Conservation (phyloP, 2,113 vertebrate genomes). For the Sardina pilchardus region DNA sequence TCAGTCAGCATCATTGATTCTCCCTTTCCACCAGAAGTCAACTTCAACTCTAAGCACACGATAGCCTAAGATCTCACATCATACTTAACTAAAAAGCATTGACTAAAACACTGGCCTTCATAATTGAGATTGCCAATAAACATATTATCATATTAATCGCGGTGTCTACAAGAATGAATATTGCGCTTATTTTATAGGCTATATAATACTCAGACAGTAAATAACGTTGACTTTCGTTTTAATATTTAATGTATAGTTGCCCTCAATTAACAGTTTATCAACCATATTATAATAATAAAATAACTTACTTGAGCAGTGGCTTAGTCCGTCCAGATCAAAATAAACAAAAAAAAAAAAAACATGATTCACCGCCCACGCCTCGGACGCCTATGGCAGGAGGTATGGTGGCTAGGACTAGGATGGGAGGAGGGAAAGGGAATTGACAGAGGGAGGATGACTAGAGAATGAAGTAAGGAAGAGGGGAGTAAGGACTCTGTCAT, state of each 20-base stretch:
- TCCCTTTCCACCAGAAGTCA: too few relatives aligned
- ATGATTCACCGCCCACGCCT: background rate
- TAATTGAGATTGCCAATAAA: background rate
- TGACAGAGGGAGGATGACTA: background rate
- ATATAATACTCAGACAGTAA: background rate
- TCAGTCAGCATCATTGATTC: too few relatives aligned
- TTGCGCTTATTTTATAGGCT: background rate
- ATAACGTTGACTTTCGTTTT: background rate
- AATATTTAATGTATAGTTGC: background rate
- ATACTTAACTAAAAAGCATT: background rate
- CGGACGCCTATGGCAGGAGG: background rate
- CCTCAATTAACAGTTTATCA: too few relatives aligned
- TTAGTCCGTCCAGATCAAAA: background rate
- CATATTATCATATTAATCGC: too few relatives aligned
- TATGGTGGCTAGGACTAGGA: background rate
- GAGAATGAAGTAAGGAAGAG: background rate
- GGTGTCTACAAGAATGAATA: background rate
- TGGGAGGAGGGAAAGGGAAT: constrained; percentile 24
- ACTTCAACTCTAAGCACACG: too few relatives aligned
- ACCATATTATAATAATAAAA: background rate
- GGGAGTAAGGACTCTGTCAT: constrained; percentile 14
- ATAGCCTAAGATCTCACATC: background rate
- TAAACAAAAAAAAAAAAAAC: background rate
- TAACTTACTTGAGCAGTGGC: background rate
- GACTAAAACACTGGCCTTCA: background rate